phyloP scores from a whole-genome alignment of 2,888 invertebrate genomes.

The Schizaphis graminum region DNA sequence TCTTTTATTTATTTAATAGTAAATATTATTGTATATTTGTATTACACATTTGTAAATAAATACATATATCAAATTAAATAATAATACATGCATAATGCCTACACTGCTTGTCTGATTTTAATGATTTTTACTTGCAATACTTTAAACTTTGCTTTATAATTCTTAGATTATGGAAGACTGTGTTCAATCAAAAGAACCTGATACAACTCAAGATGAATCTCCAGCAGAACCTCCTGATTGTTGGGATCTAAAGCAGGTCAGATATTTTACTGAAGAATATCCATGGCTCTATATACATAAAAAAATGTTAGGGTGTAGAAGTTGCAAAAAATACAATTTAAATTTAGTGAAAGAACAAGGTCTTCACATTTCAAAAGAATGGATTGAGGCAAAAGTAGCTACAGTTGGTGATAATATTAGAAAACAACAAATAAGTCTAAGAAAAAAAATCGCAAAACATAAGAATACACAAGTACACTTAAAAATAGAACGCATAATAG shows the following conservation, averaged over 20 bases:
- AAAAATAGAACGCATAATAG: too few relatives aligned
- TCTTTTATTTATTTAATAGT: too few relatives aligned
- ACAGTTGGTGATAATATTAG: neutral
- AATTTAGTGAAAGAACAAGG: conserved; percentile 5
- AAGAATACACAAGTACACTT: too few relatives aligned
- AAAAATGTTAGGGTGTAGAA: conserved; percentile 16
- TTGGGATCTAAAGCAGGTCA: conserved; percentile 21
- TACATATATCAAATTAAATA: too few relatives aligned
- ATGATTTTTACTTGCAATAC: too few relatives aligned
- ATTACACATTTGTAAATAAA: too few relatives aligned
- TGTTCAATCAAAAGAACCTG: neutral
- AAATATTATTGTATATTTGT: too few relatives aligned
- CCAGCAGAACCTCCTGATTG: neutral
- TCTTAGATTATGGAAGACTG: neutral
- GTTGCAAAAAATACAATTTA: conserved; percentile 18
- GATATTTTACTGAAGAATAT: conserved; percentile 20
- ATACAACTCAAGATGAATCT: neutral
- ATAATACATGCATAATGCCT: too few relatives aligned
- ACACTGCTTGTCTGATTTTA: too few relatives aligned
- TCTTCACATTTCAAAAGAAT: neutral
- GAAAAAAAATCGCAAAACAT: neutral
- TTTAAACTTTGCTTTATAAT: neutral
- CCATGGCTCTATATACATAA: neutral
- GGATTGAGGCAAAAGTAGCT: neutral
- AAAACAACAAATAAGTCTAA: neutral